Evolutionary conservation across 2,888 invertebrate genomes (phyloP), one percentile per base, ranked within the genome.

Genomic region (Chloroclysta siterata): DNA sequence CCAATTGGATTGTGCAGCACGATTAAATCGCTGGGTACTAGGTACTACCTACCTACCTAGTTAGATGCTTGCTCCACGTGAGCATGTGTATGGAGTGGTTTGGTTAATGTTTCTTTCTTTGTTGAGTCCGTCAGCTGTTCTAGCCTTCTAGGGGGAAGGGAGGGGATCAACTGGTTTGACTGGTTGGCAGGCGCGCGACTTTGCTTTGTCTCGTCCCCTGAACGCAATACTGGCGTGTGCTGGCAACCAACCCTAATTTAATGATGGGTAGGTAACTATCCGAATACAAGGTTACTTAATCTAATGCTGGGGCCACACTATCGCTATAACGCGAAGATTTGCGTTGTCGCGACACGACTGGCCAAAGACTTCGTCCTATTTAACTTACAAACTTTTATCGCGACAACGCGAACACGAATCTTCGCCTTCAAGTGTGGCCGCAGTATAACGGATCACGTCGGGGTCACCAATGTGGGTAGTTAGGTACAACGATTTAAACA

Each of bases 121-220:
- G 92, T 91, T 90, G 84, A 79, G 69, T 75, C 79, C 80, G 84
- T 89, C 91, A 91, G 91, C 91, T 90, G 91, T 90, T 90, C 78
- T 76, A 69, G 77, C 11, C 17, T 46, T 46, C 46, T 46, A 46
- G 60, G 76, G 74, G 70, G 72, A 74, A 77, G 75, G 79, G 71
- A 51, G 65, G 71, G 68, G 67, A 67, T 76, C 76, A 81, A 87
- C 88, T 82, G 78, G 88, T 86, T 72, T 60, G 72, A 77, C 78
- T 55, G 65, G 73, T 63, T 58, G 75, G 81, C 50, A 7, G 46
- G 17, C 78, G 76, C 77, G 75, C 80, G 76, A 72, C 71, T 72
- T 78, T 76, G 71, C 71, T 64, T 63, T 52, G 60, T 17, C 48
- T 51, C 51, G 51, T 62, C 55, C 62, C 63, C 13, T n/a, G n/a